Evolutionary conservation across 1,140 invertebrate genomes (phyloP), one percentile per base, ranked within the genome.

Genomic region (Triops longicaudatus): DNA sequence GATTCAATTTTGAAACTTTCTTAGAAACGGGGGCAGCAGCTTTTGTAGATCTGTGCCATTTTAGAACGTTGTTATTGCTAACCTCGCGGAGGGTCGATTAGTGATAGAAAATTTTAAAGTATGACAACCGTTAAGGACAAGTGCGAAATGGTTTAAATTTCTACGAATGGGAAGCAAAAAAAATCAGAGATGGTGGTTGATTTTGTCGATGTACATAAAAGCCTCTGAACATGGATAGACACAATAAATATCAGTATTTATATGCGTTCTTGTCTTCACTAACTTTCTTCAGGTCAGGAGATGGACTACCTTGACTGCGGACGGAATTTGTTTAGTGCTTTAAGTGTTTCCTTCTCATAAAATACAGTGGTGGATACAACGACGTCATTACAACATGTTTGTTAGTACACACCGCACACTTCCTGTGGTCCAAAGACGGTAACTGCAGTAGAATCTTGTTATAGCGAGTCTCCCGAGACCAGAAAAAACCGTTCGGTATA

Each of bases 211-310:
- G 50, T 63, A 63, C 50, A 63, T 63, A 63, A 63, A 63, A 63
- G 50, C 50, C 50, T 63, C 50, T 63, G 50, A 63, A 63, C 50
- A 63, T 14, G 50, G 50, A n/a, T 63, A 63, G 50, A 63, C 9
- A 63, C 50, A 63, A 63, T 63, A 63, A 63, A 63, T 63, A 63
- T 63, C 50, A 63, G 50, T 63, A 63, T 63, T 63, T 63, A 63
- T 63, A 63, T 22, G 50, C 50, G 50, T 17, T 63, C 10, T 17
- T n/a, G 7, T n/a, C 50, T 63, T 37, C 31, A 37, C 2, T 37
- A n/a, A 4, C 31, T 37, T 37, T 37, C 7, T 7, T 37, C 31
- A 37, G 2, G 7, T 37, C 31, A 37, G 7, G 31, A 37, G 7
- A 37, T 37, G 31, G 7, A 37, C 31, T 37, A 37, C 2, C 7